These are phyloP conservation scores for Phaenicophaeus curvirostris DNA, from an alignment of 2,797 vertebrate species.

Conservation along the genomic window DNA sequence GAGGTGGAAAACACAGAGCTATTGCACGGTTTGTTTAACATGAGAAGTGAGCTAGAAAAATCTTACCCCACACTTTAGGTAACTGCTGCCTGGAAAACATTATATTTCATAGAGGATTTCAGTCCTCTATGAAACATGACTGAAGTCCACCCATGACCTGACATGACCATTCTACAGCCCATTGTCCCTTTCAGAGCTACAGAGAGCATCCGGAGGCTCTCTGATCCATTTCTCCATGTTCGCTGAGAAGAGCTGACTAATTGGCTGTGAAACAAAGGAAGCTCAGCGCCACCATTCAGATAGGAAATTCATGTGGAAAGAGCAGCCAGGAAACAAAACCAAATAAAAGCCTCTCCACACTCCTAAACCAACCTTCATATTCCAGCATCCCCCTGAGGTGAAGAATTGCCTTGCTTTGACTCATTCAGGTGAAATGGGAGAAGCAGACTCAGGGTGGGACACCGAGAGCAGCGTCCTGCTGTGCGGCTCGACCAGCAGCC, in stretches of 20 bases:
- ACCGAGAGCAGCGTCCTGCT: neutral
- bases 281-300: neutral
- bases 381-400: neutral
- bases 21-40: neutral
- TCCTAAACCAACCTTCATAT: neutral
- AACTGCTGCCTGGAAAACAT: too few relatives aligned
- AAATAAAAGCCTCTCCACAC: neutral
- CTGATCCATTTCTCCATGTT: neutral
- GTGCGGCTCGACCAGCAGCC: neutral
- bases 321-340: neutral
- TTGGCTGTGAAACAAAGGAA: neutral
- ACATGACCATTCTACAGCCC: fast-evolving
- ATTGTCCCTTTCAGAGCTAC: neutral
- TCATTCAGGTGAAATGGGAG: neutral
- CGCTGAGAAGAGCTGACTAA: neutral
- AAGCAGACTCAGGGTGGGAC: neutral
- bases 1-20: neutral
- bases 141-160: neutral
- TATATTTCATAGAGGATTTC: too few relatives aligned
- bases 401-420: neutral
- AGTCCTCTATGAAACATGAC: too few relatives aligned
- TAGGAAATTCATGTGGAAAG: neutral
- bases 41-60: neutral
- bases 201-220: neutral
- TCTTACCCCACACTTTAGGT: neutral